A percentile compares a stretch with the other conserved stretches of the same genome.
phyloP scores from a whole-genome alignment of 2,888 invertebrate species.

The Ferdinandea cuprea region DNA sequence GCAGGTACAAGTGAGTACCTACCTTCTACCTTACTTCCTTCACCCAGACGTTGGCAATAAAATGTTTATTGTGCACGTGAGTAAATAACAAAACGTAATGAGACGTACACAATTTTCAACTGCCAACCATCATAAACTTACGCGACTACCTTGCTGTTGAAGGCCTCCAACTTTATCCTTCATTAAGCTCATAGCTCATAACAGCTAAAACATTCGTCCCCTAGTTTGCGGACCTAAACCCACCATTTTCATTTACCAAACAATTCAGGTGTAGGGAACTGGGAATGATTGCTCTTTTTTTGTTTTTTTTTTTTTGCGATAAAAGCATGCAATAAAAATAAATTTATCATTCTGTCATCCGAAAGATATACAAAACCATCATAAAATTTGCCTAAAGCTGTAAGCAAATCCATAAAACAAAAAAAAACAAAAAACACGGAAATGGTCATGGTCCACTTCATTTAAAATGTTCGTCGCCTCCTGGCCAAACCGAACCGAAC shows the following conservation, averaged over 20 bases:
- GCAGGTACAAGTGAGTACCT: too few species aligned
- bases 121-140: conserved; percentile 37
- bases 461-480: conserved; percentile 33
- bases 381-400: conserved; percentile 66
- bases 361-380: conserved; percentile 59
- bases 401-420: conserved; percentile 57
- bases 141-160: background rate
- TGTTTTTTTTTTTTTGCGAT: conserved; percentile 45
- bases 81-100: conserved; percentile 42
- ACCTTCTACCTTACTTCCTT: too few species aligned
- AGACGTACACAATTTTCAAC: conserved; percentile 25
- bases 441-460: conserved; percentile 66
- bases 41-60: conserved; percentile 7
- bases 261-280: conserved; percentile 55
- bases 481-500: too few species aligned
- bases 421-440: too few species aligned
- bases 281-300: conserved; percentile 19
- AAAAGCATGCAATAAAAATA: conserved; percentile 67
- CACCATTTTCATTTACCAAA: conserved; percentile 16
- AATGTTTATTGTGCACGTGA: conserved; percentile 34
- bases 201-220: background rate
- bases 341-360: conserved; percentile 70
- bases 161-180: conserved; percentile 23
- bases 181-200: conserved; percentile 45
- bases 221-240: background rate